These are phyloP conservation scores for Perdita meconis DNA, from an alignment of 2,888 invertebrate species.

Conservation along the genomic window DNA sequence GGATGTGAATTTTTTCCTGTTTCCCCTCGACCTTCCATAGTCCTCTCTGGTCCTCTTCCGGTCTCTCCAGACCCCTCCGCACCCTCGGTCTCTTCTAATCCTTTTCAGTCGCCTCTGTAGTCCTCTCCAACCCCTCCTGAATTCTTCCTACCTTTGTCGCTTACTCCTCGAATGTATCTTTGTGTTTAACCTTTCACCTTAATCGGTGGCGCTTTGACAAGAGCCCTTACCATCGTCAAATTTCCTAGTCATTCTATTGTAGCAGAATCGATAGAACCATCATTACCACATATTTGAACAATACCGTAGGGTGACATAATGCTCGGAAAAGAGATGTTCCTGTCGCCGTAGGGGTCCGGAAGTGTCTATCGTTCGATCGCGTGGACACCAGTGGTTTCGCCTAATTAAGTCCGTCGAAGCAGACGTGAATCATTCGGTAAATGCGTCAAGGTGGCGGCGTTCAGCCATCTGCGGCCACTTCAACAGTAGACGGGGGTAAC, in stretches of 20 bases:
- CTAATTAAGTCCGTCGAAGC: constrained; percentile 72
- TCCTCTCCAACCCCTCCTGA: too few species aligned
- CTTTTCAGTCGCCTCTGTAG: too few species aligned
- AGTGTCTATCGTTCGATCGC: constrained; percentile 50
- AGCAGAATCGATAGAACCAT: neutral
- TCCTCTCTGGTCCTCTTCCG: neutral
- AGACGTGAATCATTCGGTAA: constrained; percentile 72
- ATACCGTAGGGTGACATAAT: neutral
- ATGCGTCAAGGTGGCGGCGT: constrained; percentile 54
- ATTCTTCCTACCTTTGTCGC: too few species aligned
- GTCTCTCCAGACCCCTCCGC: neutral
- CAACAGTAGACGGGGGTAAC: constrained; percentile 71
- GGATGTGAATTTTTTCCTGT: neutral
- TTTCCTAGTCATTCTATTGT: neutral
- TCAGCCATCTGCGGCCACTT: constrained; percentile 77
- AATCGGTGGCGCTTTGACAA: too few species aligned
- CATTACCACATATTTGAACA: neutral
- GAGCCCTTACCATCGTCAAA: neutral
- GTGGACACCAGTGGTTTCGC: constrained; percentile 68
- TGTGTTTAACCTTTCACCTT: too few species aligned
- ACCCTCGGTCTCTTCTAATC: too few species aligned
- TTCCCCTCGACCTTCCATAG: neutral
- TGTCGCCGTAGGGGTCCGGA: constrained; percentile 29
- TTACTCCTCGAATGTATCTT: too few species aligned
- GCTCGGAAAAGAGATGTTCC: constrained; percentile 14